phyloP scores from a whole-genome alignment of 2,797 vertebrate species.

The Anguilla obscura region DNA sequence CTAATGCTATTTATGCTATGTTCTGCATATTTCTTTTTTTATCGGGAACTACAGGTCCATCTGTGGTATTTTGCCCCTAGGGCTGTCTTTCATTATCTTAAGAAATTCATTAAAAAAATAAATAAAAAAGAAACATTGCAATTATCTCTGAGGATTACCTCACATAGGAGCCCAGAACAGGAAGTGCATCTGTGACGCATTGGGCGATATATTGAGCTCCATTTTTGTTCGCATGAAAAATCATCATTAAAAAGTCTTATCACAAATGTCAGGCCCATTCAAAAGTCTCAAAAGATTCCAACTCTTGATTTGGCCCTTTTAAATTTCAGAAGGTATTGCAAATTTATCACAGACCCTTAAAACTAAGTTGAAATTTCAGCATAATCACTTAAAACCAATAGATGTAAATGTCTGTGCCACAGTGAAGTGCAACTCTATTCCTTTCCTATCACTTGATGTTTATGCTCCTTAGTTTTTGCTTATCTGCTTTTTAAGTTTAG shows the following conservation, averaged over 20 bases:
- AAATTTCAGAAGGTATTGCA: slow-evolving; percentile 22
- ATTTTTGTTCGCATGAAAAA: background rate
- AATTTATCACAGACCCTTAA: background rate
- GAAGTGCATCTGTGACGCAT: background rate
- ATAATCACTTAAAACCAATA: slow-evolving; percentile 10
- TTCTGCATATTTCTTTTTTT: background rate
- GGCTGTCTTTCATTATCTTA: background rate
- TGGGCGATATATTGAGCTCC: background rate
- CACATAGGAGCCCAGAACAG: background rate
- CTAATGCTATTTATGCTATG: background rate
- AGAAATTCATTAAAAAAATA: slow-evolving; percentile 1
- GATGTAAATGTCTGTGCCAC: background rate
- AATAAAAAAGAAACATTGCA: background rate
- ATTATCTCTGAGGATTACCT: slow-evolving; percentile 1
- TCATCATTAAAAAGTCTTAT: slow-evolving; percentile 10
- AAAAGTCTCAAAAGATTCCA: background rate
- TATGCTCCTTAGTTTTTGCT: background rate
- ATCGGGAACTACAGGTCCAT: background rate
- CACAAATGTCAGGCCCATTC: slow-evolving; percentile 20
- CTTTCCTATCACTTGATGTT: background rate
- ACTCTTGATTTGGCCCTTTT: background rate
- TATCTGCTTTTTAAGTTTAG: background rate
- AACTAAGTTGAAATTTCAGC: background rate
- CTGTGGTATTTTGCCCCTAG: background rate
- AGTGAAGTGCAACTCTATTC: background rate